Percentiles rank a stretch among this genome's conserved stretches.
These are phyloP conservation scores for Rhincodon typus DNA, from an alignment of 2,797 vertebrate genomes.

Conservation along the genomic window DNA sequence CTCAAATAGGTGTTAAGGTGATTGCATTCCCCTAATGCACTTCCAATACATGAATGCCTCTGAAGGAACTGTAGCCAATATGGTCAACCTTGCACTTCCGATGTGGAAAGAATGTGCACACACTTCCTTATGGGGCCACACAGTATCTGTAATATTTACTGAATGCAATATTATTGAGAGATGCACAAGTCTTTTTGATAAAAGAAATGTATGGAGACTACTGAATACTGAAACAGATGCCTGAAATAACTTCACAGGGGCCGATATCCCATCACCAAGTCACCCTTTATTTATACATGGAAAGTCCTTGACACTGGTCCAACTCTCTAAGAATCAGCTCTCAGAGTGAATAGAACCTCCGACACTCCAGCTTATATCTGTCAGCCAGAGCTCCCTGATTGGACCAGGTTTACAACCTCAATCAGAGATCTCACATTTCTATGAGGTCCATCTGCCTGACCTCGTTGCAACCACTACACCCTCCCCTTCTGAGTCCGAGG, in stretches of 20 bases:
- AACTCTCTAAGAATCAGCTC: too few species aligned
- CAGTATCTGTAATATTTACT: background rate
- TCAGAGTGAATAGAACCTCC: background rate
- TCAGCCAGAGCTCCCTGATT: too few species aligned
- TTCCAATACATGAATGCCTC: background rate
- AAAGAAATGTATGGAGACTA: background rate
- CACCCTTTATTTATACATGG: too few species aligned
- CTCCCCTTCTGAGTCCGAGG: too few species aligned
- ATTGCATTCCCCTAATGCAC: background rate
- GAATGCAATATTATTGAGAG: background rate
- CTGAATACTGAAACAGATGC: background rate
- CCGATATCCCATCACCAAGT: too few species aligned
- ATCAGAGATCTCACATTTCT: too few species aligned
- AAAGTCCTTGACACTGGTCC: background rate
- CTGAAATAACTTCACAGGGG: too few species aligned
- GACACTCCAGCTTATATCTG: too few species aligned
- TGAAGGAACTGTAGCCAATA: background rate
- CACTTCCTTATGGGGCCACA: background rate
- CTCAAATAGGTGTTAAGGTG: background rate
- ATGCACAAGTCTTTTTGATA: background rate
- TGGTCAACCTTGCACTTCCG: background rate
- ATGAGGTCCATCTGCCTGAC: too few species aligned
- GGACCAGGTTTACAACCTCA: too few species aligned
- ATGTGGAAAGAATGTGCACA: background rate
- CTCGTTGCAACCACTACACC: too few species aligned